These are phyloP conservation scores for Exocentrus adspersus DNA, from an alignment of 2,888 invertebrate species.

Conservation along the genomic window DNA sequence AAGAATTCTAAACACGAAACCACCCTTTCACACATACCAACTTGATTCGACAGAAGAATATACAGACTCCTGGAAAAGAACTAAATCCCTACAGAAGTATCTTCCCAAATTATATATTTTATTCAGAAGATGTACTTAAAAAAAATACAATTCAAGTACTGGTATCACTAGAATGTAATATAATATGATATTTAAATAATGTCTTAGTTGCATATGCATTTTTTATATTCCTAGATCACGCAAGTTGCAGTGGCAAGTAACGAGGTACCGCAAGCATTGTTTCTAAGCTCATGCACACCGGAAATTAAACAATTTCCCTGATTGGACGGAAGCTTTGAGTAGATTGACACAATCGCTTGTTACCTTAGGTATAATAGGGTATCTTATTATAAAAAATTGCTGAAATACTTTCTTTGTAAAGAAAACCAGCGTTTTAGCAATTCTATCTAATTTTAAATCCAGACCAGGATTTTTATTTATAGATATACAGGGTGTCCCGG, in stretches of 20 bases:
- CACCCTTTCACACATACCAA: conserved; percentile 23
- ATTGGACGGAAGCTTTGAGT: conserved; percentile 56
- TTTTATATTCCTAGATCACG: conserved; percentile 42
- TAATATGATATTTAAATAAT: conserved; percentile 34
- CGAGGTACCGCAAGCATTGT: conserved; percentile 38
- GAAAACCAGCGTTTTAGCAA: neutral
- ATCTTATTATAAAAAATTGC: conserved; percentile 7
- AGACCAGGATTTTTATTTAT: no score
- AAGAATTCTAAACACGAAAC: conserved; percentile 59
- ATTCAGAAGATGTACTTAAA: no score
- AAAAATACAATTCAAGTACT: no score
- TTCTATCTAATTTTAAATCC: no score
- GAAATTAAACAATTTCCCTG: conserved; percentile 61
- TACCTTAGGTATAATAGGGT: conserved; percentile 18
- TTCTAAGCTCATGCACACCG: conserved; percentile 53
- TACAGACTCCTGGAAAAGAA: neutral
- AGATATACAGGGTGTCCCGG: no score
- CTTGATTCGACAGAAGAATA: neutral
- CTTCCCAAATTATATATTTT: no score
- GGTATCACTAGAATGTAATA: conserved; percentile 13
- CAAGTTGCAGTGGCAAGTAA: conserved; percentile 40
- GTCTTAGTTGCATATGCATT: conserved; percentile 24
- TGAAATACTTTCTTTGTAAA: neutral
- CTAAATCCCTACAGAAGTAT: no score
- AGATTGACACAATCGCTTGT: conserved; percentile 53